Evolutionary conservation across 1,140 invertebrate genomes (phyloP).

Genomic region (Aphelinus atriplicis): DNA sequence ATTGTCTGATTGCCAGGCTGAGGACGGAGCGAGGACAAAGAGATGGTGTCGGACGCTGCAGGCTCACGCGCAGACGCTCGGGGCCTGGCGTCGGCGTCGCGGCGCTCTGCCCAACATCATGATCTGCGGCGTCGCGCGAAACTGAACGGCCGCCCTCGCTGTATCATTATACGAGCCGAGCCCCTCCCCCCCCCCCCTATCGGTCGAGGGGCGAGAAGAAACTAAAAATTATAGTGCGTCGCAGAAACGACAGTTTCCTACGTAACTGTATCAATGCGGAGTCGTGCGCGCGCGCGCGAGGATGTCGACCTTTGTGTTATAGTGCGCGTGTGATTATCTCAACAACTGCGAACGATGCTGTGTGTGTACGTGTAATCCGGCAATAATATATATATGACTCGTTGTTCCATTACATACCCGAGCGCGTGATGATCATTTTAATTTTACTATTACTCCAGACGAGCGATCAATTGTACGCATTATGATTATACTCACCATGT

Average conservation of each 20-base stretch:
- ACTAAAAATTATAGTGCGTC: slow-evolving; percentile 51
- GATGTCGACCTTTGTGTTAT: no score
- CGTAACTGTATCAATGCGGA: slow-evolving; percentile 49
- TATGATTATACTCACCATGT: not conserved
- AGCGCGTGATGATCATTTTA: not conserved
- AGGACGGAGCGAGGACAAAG: slow-evolving; percentile 84
- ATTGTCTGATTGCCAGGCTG: slow-evolving; percentile 75
- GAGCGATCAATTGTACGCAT: not conserved
- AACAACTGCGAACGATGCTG: no score
- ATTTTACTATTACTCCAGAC: not conserved
- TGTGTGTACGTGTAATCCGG: not conserved
- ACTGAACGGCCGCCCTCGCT: slow-evolving; percentile 37
- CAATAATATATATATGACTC: slow-evolving; percentile 8
- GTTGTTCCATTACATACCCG: not conserved
- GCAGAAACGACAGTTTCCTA: slow-evolving; percentile 56
- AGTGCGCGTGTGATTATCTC: no score
- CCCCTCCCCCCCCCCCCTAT: no score
- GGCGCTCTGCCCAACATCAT: slow-evolving; percentile 95
- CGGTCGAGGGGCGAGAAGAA: no score
- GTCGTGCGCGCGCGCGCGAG: not conserved
- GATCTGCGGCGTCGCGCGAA: slow-evolving; percentile 78
- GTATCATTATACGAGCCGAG: not conserved
- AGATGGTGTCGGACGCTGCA: slow-evolving; percentile 91
- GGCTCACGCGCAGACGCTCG: slow-evolving; percentile 88
- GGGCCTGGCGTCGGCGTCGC: slow-evolving; percentile 88